These are phyloP conservation scores for Catagonus wagneri DNA, from an alignment of 2,113 vertebrate genomes.

Conservation along the genomic window DNA sequence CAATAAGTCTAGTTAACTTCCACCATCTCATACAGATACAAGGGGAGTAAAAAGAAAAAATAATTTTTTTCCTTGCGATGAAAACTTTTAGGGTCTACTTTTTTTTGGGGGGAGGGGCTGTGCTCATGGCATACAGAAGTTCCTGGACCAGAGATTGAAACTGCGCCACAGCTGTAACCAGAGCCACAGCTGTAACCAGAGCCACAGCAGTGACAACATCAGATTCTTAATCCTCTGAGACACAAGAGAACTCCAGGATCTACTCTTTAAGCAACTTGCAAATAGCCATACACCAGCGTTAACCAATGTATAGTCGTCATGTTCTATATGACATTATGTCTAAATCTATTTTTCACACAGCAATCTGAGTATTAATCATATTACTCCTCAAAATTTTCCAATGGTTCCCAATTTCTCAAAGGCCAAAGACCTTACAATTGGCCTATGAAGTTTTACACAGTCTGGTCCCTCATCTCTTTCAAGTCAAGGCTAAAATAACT, in stretches of 20 bases:
- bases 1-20: neutral
- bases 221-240: too few species aligned
- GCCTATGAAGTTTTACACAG: neutral
- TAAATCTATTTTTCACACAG: neutral
- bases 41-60: neutral
- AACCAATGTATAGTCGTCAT: neutral
- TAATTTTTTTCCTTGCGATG: neutral
- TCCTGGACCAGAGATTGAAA: too few species aligned
- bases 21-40: neutral
- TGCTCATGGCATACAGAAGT: too few species aligned
- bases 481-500: conserved; percentile 31
- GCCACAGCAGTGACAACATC: too few species aligned
- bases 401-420: conserved; percentile 17
- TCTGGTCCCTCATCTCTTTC: neutral
- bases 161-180: too few species aligned
- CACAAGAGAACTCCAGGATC: neutral
- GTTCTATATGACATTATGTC: neutral
- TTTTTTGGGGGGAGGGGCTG: too few species aligned
- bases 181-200: too few species aligned
- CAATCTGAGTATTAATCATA: neutral
- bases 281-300: neutral
- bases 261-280: conserved; percentile 11
- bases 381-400: neutral
- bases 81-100: neutral
- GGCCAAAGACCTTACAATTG: conserved; percentile 14